Conservation (phyloP, 2,797 vertebrate species). For the Pristis pectinata region DNA sequence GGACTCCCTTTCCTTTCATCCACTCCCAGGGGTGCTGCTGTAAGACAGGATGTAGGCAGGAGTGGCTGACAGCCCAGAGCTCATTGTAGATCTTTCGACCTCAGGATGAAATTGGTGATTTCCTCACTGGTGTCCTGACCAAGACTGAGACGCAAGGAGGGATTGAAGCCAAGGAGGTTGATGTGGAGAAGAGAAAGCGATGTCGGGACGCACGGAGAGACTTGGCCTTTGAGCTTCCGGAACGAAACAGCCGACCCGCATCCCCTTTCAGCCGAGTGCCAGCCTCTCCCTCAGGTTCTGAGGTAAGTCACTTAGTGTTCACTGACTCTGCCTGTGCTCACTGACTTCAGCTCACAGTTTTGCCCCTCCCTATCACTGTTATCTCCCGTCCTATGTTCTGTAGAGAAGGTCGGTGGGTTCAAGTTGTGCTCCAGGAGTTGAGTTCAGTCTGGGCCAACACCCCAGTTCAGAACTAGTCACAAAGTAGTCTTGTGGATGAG, state of each 20-base stretch:
- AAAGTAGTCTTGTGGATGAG: too few species aligned
- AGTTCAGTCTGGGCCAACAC: background rate
- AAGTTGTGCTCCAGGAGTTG: background rate
- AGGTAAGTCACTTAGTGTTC: conserved; percentile 57
- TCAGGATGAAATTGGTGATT: conserved; percentile 93
- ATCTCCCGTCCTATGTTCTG: too few species aligned
- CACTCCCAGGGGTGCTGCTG: too few species aligned
- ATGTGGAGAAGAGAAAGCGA: conserved; percentile 84
- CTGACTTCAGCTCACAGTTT: background rate
- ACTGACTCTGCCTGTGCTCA: too few species aligned
- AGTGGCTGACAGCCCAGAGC: background rate
- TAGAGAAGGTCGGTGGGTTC: background rate
- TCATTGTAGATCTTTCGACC: background rate
- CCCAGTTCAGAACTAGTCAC: background rate
- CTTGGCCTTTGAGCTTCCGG: conserved; percentile 74
- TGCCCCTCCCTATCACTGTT: background rate
- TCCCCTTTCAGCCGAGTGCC: conserved; percentile 79
- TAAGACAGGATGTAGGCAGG: too few species aligned
- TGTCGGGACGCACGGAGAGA: conserved; percentile 70
- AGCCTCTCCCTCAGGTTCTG: conserved; percentile 84
- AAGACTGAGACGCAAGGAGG: conserved; percentile 72
- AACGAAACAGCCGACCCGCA: conserved; percentile 71
- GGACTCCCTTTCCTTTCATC: too few species aligned
- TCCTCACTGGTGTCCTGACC: conserved; percentile 82
- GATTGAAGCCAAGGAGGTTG: conserved; percentile 80